Evolutionary conservation across 2,113 vertebrate species (phyloP).

Genomic region (Diphyllodes magnificus): DNA sequence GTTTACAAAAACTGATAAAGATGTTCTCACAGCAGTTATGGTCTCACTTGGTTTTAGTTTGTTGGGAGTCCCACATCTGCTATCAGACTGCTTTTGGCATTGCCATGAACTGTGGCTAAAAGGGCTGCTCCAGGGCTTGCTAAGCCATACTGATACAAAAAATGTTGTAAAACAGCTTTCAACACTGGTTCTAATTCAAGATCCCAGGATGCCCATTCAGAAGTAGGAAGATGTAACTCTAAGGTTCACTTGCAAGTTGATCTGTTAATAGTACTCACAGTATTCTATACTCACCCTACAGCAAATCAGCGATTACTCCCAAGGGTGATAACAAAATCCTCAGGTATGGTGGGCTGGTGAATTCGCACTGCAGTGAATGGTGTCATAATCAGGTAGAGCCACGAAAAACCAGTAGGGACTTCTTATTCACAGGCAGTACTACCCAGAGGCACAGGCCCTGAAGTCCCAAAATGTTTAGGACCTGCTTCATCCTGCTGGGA

Average conservation of each 20-base stretch:
- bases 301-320: neutral
- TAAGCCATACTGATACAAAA: neutral
- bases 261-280: fast-evolving
- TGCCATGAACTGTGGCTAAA: neutral
- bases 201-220: neutral
- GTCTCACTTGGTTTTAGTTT: neutral
- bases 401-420: fast-evolving
- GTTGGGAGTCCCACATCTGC: neutral
- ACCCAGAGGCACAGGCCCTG: neutral
- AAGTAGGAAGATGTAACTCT: neutral
- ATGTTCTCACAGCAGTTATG: neutral
- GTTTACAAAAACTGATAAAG: neutral
- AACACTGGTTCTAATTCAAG: neutral
- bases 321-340: neutral
- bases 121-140: neutral
- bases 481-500: neutral
- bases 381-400: neutral
- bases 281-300: neutral
- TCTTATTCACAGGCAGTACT: neutral
- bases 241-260: neutral
- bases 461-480: neutral
- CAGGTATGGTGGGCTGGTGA: neutral
- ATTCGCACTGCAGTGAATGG: neutral
- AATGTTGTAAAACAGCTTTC: neutral
- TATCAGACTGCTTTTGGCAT: neutral